Evolutionary conservation across 2,113 vertebrate genomes (phyloP), one percentile per base, ranked within the genome.

Genomic region (Nasalis larvatus): DNA sequence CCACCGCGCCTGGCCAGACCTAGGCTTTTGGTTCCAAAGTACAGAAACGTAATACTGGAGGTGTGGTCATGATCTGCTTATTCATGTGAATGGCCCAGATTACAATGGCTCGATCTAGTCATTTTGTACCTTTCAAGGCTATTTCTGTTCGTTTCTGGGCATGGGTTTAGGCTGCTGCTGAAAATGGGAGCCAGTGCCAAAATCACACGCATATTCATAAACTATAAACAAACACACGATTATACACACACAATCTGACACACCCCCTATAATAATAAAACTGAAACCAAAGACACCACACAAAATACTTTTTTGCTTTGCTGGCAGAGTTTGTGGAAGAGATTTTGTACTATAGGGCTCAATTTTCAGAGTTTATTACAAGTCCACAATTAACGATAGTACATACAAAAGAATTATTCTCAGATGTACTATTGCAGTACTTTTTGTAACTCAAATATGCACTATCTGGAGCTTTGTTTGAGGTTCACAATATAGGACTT

Each of bases 171-270:
- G 71, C 35, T 94, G 71, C 45, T 95, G 85, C 96, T 95, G 96
- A 84, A 96, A 98, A 95, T 96, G 95, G 89, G 77, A 92, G 45
- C 63, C 68, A 69, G 56, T 83, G 94, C 92, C 97, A 98, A 95
- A 96, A 96, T 96, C 81, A 96, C 81, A 96, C 3, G 42, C 85
- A 92, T 96, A 76, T 94, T 96, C 91, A 85, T 92, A 83, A 94
- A 96, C 58, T 91, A 78, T 96, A 97, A 96, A 96, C 96, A 97
- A 95, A 97, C 94, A 90, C n/a, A 96, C 81, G 94, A 95, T 97
- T 95, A 94, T 84, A 56, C 58, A 96, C 37, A 76, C 45, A 94
- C 88, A 92, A 96, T 91, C 92, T 0, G 58, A 96, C 95, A 96
- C 85, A 86, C 96, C 85, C 95, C 73, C 47, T 91, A 42, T 90